Percentiles rank a stretch among this genome's conserved stretches.
Evolutionary conservation across 1,140 invertebrate genomes (phyloP).

Genomic region (Temnothorax nylanderi): DNA sequence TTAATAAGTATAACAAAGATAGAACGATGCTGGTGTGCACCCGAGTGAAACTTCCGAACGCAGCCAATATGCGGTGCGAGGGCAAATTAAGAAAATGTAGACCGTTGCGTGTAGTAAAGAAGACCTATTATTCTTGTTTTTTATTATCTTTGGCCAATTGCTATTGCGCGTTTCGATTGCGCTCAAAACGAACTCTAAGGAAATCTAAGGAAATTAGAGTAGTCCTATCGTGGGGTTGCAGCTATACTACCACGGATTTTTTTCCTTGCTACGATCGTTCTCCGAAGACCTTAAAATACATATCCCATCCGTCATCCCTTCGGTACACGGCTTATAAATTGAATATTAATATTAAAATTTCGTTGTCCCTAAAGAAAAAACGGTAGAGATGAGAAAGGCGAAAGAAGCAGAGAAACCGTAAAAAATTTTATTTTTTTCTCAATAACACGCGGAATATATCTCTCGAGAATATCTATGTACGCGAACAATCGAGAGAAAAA

Average conservation of each 20-base stretch:
- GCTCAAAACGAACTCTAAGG: neutral
- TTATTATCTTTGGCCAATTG: neutral
- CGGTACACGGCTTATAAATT: conserved; percentile 37
- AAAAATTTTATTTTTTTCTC: neutral
- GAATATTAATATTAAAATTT: conserved; percentile 63
- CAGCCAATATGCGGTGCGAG: too few relatives aligned
- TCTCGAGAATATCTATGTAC: neutral
- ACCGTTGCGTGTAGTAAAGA: neutral
- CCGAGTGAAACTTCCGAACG: too few relatives aligned
- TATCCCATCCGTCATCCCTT: conserved; percentile 62
- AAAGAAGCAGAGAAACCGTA: too few relatives aligned
- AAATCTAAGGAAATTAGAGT: neutral
- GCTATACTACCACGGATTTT: too few relatives aligned
- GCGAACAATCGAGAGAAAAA: too few relatives aligned
- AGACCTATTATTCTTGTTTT: neutral
- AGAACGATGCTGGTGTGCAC: too few relatives aligned
- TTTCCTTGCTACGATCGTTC: neutral
- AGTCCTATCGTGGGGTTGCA: neutral
- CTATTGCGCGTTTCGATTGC: neutral
- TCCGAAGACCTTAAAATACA: neutral
- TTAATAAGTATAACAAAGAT: too few relatives aligned
- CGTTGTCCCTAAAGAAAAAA: too few relatives aligned
- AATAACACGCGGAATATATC: too few relatives aligned
- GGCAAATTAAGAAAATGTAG: neutral
- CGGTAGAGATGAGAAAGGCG: neutral